phyloP scores from a whole-genome alignment of 2,888 invertebrate genomes.

The Bellardia pandia region DNA sequence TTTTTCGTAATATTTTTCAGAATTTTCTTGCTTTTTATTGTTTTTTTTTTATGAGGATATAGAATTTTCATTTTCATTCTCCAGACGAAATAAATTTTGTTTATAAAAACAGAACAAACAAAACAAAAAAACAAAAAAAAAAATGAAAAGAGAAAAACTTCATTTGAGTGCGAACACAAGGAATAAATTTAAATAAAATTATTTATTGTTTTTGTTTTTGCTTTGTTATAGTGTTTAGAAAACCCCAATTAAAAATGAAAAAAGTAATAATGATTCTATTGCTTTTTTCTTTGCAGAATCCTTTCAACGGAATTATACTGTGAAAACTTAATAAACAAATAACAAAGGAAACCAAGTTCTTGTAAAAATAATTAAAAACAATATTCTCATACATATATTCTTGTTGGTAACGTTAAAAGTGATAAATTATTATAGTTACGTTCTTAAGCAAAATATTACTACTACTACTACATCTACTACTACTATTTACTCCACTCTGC shows the following conservation, averaged over 20 bases:
- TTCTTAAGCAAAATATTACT: slow-evolving; percentile 7
- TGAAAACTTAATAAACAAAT: neutral
- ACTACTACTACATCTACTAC: neutral
- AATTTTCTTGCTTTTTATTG: neutral
- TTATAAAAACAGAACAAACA: slow-evolving; percentile 25
- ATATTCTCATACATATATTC: neutral
- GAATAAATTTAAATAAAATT: slow-evolving; percentile 64
- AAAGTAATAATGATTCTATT: neutral
- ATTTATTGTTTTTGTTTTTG: neutral
- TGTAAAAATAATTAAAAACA: slow-evolving; percentile 6
- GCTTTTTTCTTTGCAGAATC: slow-evolving; percentile 37
- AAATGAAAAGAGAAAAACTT: slow-evolving; percentile 21
- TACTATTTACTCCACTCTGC: slow-evolving; percentile 7
- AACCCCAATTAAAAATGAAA: slow-evolving; percentile 3
- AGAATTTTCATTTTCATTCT: slow-evolving; percentile 13
- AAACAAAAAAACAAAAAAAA: neutral
- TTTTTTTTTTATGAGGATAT: neutral
- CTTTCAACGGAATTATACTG: neutral
- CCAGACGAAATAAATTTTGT: slow-evolving; percentile 55
- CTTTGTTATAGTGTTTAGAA: neutral
- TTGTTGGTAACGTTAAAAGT: slow-evolving; percentile 27
- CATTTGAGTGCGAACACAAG: neutral
- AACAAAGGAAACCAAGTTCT: neutral
- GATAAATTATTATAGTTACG: slow-evolving; percentile 41
- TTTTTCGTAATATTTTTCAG: neutral